Percentiles rank a stretch among this genome's conserved stretches.
Evolutionary conservation across 2,888 invertebrate species (phyloP).

Genomic region (Amphipoea oculea): DNA sequence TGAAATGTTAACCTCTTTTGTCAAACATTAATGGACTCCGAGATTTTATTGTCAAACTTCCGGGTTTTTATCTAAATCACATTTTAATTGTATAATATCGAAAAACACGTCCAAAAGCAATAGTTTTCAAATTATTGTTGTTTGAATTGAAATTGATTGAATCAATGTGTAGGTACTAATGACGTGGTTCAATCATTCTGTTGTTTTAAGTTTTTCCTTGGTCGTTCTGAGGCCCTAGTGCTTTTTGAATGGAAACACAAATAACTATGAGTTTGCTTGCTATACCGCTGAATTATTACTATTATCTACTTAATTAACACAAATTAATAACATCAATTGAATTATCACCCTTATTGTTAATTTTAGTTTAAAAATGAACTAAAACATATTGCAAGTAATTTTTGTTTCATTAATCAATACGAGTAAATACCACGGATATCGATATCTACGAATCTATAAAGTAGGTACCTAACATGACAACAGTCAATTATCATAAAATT

Average conservation of each 20-base stretch:
- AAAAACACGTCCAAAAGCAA: not conserved
- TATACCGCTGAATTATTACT: not conserved
- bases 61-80: constrained; percentile 37
- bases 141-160: constrained; percentile 13
- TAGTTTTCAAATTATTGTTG: constrained; percentile 1
- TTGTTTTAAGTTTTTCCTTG: constrained; percentile 20
- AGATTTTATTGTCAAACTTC: constrained; percentile 15
- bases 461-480: not conserved
- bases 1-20: constrained; percentile 45
- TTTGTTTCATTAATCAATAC: no score
- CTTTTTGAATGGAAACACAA: constrained; percentile 1
- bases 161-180: not conserved
- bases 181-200: not conserved
- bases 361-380: not conserved
- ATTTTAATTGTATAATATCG: constrained; percentile 28
- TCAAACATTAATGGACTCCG: constrained; percentile 32
- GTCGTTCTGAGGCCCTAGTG: constrained; percentile 15
- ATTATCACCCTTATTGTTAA: not conserved
- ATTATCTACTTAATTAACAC: not conserved
- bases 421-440: no score
- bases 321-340: not conserved
- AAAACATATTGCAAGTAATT: not conserved
- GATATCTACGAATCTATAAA: not conserved
- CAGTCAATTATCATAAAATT: not conserved
- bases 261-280: not conserved